These are phyloP conservation scores for Leptinotarsa tumamoca DNA, from an alignment of 2,888 invertebrate species.

Conservation along the genomic window DNA sequence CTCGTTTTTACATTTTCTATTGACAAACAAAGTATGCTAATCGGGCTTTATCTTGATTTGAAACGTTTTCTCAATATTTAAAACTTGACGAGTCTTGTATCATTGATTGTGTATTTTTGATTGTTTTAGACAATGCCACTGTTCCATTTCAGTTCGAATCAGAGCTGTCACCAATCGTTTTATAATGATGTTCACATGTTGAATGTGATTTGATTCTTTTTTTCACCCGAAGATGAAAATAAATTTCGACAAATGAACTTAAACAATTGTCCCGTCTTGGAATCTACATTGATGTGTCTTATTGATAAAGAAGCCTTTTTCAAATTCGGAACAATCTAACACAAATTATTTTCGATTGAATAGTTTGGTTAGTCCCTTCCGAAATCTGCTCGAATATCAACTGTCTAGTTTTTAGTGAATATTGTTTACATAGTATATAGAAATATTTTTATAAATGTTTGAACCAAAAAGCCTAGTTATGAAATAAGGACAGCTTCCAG, in stretches of 20 bases:
- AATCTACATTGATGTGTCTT: not conserved
- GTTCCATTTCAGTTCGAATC: no score
- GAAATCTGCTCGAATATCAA: not conserved
- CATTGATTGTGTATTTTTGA: no score
- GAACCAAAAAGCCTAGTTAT: not conserved
- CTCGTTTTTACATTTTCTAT: no score
- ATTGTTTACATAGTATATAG: not conserved
- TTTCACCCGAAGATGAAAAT: not conserved
- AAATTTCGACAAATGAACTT: not conserved
- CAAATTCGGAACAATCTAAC: not conserved
- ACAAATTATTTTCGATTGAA: not conserved
- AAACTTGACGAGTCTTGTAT: no score
- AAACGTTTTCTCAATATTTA: no score
- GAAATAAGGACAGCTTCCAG: not conserved
- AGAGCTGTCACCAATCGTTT: no score
- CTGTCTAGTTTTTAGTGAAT: not conserved
- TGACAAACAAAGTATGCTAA: no score
- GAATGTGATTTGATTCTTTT: not conserved
- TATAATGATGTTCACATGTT: no score
- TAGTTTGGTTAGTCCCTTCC: not conserved
- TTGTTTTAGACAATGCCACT: no score
- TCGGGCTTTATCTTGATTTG: no score
- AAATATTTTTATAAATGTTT: slow-evolving; percentile 12
- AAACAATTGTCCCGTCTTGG: not conserved
- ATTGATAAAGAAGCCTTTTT: not conserved